phyloP scores from a whole-genome alignment of 2,888 invertebrate genomes.

The Morpho achilles region DNA sequence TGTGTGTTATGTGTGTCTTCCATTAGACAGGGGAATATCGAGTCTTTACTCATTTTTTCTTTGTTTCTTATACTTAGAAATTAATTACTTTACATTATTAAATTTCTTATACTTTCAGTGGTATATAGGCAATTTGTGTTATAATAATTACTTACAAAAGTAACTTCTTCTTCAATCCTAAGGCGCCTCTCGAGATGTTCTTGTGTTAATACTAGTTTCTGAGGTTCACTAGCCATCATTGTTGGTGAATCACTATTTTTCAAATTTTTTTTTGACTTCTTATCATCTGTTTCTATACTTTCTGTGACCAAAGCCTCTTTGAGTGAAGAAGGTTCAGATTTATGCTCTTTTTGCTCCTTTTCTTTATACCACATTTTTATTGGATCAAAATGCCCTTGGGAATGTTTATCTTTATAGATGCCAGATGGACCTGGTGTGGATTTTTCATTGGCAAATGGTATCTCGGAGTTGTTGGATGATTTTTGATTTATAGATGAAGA shows the following conservation, averaged over 20 bases:
- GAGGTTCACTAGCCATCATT: slow-evolving; percentile 17
- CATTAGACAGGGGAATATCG: too few species aligned
- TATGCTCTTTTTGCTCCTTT: slow-evolving; percentile 15
- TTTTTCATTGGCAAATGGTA: slow-evolving; percentile 17
- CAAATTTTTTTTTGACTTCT: slow-evolving; percentile 6
- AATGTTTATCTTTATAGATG: slow-evolving; percentile 26
- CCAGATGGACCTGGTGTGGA: slow-evolving; percentile 26
- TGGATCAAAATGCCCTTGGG: slow-evolving; percentile 38
- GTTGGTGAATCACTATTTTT: slow-evolving; percentile 9
- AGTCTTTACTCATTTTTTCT: too few species aligned
- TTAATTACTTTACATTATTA: too few species aligned
- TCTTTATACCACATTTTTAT: slow-evolving; percentile 36
- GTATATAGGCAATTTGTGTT: too few species aligned
- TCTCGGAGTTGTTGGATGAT: slow-evolving; percentile 10
- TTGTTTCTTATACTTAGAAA: too few species aligned
- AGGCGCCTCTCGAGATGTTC: slow-evolving; percentile 59
- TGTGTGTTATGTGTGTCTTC: too few species aligned
- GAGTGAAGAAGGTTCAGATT: slow-evolving; percentile 15
- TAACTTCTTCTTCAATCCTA: slow-evolving; percentile 69
- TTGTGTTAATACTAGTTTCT: slow-evolving; percentile 30
- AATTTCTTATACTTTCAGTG: too few species aligned
- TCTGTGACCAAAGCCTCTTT: neutral
- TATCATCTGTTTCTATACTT: slow-evolving; percentile 18
- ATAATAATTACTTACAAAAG: slow-evolving; percentile 52
- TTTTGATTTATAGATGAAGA: slow-evolving; percentile 5